These are phyloP conservation scores for Drosophila conformis DNA, from an alignment of 2,888 invertebrate genomes.

Conservation along the genomic window DNA sequence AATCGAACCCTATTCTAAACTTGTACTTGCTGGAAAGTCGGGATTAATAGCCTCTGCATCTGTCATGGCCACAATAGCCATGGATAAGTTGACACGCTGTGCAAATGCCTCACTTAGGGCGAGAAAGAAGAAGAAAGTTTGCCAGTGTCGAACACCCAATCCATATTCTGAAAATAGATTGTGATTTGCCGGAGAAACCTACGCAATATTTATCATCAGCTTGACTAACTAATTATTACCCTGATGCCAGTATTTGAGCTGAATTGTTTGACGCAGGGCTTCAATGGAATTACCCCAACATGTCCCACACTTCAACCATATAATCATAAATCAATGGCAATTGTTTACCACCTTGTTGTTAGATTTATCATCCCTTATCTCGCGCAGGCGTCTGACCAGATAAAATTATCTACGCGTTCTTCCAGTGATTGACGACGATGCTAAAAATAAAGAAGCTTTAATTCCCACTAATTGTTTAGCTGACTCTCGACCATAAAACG, in stretches of 20 bases:
- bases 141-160: conserved; percentile 88
- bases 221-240: conserved; percentile 34
- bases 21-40: conserved; percentile 76
- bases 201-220: conserved; percentile 50
- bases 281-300: conserved; percentile 1
- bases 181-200: conserved; percentile 12
- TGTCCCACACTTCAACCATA: not conserved
- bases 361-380: conserved; percentile 51
- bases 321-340: not conserved
- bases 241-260: conserved; percentile 8
- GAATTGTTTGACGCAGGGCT: conserved; percentile 18
- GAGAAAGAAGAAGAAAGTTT: conserved; percentile 87
- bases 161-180: conserved; percentile 62
- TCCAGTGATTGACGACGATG: conserved; percentile 2
- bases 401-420: conserved; percentile 22
- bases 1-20: no score
- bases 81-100: conserved; percentile 89
- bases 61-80: conserved; percentile 91
- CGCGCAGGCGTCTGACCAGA: conserved; percentile 19
- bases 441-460: conserved; percentile 18
- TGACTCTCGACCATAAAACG: not conserved
- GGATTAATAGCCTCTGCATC: conserved; percentile 84
- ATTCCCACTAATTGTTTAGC: conserved; percentile 33
- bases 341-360: not conserved
- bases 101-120: conserved; percentile 88